Conservation (phyloP, 2,113 vertebrate genomes). For the Desmodus rotundus region DNA sequence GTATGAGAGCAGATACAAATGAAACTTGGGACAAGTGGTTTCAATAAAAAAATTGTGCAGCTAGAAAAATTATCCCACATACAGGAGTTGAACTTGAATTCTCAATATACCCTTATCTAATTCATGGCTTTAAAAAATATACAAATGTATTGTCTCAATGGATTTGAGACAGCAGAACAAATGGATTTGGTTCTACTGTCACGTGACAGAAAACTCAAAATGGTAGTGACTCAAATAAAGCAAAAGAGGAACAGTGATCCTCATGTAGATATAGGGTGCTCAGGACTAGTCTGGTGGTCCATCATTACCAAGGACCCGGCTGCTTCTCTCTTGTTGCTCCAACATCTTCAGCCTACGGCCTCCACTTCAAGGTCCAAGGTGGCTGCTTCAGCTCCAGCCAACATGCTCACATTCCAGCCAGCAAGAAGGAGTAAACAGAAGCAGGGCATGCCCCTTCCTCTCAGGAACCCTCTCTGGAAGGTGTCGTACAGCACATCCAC, state of each 20-base stretch:
- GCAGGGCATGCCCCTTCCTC: background rate
- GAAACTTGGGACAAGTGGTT: background rate
- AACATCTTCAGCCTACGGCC: background rate
- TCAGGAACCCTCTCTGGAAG: background rate
- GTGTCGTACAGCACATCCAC: background rate
- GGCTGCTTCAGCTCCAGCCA: background rate
- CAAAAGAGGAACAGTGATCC: background rate
- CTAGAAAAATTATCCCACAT: background rate
- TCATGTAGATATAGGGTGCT: background rate
- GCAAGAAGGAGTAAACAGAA: background rate
- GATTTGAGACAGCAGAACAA: too few relatives aligned
- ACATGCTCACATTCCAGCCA: background rate
- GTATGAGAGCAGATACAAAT: background rate
- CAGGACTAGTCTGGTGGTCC: background rate
- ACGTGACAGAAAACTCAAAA: slow-evolving; percentile 8
- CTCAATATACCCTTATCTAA: background rate
- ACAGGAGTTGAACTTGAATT: background rate
- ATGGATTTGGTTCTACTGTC: slow-evolving; percentile 8
- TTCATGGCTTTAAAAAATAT: background rate
- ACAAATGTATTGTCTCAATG: background rate
- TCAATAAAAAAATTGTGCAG: background rate
- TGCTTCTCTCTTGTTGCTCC: background rate
- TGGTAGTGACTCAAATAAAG: background rate
- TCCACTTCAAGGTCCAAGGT: background rate
- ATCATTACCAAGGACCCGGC: background rate